Conservation (phyloP, 2,113 vertebrate species). For the Platysternon megacephalum region DNA sequence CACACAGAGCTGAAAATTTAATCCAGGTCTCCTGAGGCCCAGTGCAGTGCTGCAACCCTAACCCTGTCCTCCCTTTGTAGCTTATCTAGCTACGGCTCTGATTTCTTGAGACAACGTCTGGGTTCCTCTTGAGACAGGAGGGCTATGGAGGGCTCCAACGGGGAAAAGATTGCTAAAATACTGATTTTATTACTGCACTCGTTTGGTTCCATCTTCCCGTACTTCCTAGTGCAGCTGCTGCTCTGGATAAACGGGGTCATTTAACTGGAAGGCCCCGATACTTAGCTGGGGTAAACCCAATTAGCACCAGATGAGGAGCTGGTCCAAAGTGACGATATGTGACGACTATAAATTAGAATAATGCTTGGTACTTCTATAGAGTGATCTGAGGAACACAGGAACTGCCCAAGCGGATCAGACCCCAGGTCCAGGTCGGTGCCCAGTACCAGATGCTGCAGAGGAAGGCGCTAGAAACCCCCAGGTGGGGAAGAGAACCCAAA, state of each 20-base stretch:
- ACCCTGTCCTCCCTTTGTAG: not conserved
- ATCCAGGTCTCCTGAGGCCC: not conserved
- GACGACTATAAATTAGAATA: not conserved
- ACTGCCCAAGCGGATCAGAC: not conserved
- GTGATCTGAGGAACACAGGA: not conserved
- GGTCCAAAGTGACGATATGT: not conserved
- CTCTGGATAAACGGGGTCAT: not conserved
- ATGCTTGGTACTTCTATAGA: not conserved
- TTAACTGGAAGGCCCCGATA: not conserved
- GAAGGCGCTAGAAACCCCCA: not conserved
- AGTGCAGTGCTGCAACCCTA: accelerated
- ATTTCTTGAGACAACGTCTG: not conserved
- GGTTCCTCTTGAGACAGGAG: not conserved
- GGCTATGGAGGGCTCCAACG: not conserved
- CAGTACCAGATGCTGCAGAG: accelerated
- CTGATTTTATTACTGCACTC: not conserved
- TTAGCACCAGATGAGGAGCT: not conserved
- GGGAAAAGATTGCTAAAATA: constrained; percentile 28
- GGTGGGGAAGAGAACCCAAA: not conserved
- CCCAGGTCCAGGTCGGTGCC: accelerated
- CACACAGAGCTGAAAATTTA: not conserved
- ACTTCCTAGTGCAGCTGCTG: not conserved
- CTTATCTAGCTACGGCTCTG: not conserved
- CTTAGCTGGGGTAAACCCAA: not conserved
- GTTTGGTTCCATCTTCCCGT: not conserved